A percentile compares a stretch with the other conserved stretches of the same genome.
phyloP scores from a whole-genome alignment of 2,113 vertebrate genomes.

The Sakesphorus luctuosus region DNA sequence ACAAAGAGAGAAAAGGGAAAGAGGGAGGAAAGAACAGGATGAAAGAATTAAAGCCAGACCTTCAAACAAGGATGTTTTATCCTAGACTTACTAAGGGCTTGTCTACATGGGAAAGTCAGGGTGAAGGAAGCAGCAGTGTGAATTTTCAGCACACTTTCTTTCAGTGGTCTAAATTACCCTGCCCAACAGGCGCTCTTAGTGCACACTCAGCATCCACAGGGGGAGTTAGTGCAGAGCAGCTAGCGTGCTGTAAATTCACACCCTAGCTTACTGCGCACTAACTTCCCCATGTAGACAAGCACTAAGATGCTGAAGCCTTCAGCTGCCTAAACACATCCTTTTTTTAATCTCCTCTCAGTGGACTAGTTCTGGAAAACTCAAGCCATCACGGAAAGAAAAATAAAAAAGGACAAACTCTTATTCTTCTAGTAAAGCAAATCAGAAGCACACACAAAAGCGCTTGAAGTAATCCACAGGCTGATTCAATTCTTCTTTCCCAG shows the following conservation, averaged over 20 bases:
- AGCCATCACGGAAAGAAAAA: neutral
- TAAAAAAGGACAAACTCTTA: neutral
- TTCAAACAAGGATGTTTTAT: neutral
- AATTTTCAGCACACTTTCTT: conserved; percentile 52
- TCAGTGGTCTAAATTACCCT: conserved; percentile 1
- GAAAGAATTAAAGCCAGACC: neutral
- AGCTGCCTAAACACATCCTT: neutral
- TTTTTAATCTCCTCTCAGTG: neutral
- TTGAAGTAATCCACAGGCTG: neutral
- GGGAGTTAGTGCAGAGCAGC: conserved; percentile 69
- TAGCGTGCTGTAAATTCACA: conserved; percentile 64
- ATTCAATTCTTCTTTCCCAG: fast-evolving
- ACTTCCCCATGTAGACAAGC: conserved; percentile 71
- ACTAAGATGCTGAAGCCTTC: conserved; percentile 56
- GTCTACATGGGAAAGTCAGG: conserved; percentile 64
- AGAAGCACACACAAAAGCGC: neutral
- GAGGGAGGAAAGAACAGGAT: neutral
- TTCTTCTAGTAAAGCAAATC: neutral
- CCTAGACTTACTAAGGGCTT: conserved; percentile 24
- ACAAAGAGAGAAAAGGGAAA: neutral
- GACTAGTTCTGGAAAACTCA: neutral
- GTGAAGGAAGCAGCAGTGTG: neutral
- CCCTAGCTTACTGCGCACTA: conserved; percentile 71
- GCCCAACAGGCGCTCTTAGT: conserved; percentile 52
- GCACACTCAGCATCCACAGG: conserved; percentile 72